These are phyloP conservation scores for Linurgus olivaceus DNA, from an alignment of 2,797 vertebrate genomes.

Conservation along the genomic window DNA sequence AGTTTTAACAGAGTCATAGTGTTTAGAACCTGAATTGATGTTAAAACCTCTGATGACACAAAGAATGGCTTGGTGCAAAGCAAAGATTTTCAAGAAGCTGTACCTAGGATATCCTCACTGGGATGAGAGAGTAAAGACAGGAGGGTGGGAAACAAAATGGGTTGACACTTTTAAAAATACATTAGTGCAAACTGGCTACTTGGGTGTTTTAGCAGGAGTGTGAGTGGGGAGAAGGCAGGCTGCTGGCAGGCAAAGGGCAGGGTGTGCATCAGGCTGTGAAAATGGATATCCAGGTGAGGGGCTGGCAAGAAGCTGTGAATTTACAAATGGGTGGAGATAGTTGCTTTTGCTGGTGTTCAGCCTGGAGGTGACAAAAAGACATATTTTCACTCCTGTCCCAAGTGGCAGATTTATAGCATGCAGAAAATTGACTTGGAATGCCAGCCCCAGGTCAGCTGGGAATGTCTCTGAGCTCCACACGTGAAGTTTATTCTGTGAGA, in stretches of 20 bases:
- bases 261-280: background rate
- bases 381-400: background rate
- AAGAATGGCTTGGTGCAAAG: background rate
- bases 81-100: background rate
- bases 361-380: background rate
- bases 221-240: background rate
- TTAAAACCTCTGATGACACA: background rate
- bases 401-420: background rate
- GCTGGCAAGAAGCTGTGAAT: background rate
- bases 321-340: background rate
- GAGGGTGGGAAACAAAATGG: background rate
- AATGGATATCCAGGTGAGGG: background rate
- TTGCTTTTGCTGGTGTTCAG: background rate
- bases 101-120: background rate
- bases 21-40: background rate
- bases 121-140: background rate
- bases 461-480: background rate
- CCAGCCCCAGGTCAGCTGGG: background rate
- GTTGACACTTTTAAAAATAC: background rate
- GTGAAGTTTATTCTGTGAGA: background rate
- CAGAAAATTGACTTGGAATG: background rate
- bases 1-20: background rate
- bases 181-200: background rate
- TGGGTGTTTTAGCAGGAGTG: background rate
- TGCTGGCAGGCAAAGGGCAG: accelerated